These are phyloP conservation scores for Pycnonotus jocosus DNA, from an alignment of 2,113 vertebrate species.

Conservation along the genomic window DNA sequence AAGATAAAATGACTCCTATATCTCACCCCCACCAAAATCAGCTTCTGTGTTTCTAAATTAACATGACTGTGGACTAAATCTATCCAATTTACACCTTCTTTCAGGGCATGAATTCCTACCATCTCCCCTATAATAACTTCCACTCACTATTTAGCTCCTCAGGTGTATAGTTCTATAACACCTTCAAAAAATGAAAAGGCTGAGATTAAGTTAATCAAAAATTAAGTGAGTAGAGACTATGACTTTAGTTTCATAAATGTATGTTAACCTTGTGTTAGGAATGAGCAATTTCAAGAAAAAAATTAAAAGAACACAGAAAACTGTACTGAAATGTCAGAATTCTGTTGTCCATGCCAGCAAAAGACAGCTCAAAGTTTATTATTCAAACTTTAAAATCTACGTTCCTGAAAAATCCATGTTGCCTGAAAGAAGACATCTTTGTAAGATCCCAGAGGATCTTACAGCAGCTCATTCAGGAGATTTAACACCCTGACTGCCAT, in stretches of 20 bases:
- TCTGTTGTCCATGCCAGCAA: background rate
- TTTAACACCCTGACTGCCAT: background rate
- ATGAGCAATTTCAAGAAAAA: background rate
- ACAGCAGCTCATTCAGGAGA: background rate
- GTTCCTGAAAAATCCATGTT: background rate
- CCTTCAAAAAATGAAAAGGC: background rate
- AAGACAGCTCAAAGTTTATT: background rate
- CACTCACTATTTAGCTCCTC: background rate
- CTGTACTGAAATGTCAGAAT: background rate
- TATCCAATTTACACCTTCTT: background rate
- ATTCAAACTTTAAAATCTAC: background rate
- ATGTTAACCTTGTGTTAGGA: background rate
- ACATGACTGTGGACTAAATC: background rate
- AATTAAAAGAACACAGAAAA: background rate
- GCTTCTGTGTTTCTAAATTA: background rate
- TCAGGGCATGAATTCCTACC: background rate
- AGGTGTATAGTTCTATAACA: background rate
- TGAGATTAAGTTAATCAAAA: background rate
- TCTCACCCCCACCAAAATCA: background rate
- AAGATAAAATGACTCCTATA: background rate
- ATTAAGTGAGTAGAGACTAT: background rate
- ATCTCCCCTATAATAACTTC: background rate
- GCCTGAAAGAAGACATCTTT: background rate
- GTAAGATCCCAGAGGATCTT: background rate
- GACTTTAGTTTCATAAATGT: background rate